phyloP scores from a whole-genome alignment of 2,113 vertebrate genomes.

The Phoenicopterus ruber region DNA sequence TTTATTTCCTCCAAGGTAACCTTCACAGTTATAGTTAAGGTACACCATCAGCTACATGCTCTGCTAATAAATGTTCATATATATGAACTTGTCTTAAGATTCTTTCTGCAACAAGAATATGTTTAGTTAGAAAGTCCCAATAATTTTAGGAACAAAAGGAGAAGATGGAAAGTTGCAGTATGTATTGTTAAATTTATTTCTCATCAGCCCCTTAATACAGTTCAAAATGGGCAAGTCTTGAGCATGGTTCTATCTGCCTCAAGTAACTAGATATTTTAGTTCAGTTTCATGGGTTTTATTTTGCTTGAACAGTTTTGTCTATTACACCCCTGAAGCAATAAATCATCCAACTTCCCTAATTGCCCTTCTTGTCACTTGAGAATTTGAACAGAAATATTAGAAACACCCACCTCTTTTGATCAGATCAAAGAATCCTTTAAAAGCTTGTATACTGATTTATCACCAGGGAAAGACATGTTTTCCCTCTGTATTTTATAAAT shows the following conservation, averaged over 20 bases:
- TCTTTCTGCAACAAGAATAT: background rate
- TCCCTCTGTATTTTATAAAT: background rate
- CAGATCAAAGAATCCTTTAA: conserved; percentile 25
- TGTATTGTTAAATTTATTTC: background rate
- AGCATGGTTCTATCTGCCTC: background rate
- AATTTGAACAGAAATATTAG: conserved; percentile 34
- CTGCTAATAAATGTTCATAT: background rate
- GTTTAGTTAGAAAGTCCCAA: background rate
- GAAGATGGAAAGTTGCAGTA: background rate
- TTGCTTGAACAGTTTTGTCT: background rate
- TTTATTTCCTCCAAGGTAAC: background rate
- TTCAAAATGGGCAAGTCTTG: background rate
- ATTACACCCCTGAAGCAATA: background rate
- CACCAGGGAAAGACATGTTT: background rate
- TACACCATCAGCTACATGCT: background rate
- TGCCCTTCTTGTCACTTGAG: conserved; percentile 2
- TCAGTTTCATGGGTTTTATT: background rate
- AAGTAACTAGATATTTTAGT: background rate
- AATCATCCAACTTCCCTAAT: conserved; percentile 15
- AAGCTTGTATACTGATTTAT: background rate
- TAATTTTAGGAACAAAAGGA: background rate
- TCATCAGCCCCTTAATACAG: background rate
- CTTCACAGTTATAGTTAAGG: background rate
- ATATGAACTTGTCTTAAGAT: background rate
- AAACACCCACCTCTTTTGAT: conserved; percentile 22